Base-by-base conservation (phyloP, 2,797 vertebrate species). In the Margarornis squamiger region DNA sequence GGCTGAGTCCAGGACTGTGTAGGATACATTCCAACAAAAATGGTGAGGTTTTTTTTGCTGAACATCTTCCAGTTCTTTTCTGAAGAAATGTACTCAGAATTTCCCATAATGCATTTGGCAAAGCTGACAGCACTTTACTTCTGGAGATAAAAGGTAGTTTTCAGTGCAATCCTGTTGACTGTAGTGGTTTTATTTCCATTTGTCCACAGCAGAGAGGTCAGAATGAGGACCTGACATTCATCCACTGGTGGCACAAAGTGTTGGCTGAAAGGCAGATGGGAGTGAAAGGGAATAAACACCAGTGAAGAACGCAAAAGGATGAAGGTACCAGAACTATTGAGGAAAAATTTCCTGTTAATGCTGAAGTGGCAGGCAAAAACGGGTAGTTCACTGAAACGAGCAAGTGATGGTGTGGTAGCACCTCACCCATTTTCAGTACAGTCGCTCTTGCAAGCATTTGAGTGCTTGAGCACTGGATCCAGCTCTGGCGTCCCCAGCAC, bases 21-120 rank as follows among this genome's bases (percentile, higher is more conserved):
- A 87, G 68, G 51, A 92, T 67, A 71, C 74, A 91, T 77, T 95
- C 74, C 52, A 92, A 79, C n/a, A 55, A 54, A 62, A 78, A 59
- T 73, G 18, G n/a, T 46, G 52, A 2, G 3, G 0, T 14, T 27
- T 49, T 70, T 68, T 46, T 73, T 43, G 1, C 41, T 45, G 80
- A 92, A 57, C 12, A 39, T 27, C 48, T 90, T 74, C 29, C 57
- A 87, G 48, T 2, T 61, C n/a, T 82, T 71, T 45, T 89, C 59
- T 39, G 0, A 81, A 85, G 62, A 91, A 73, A 82, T 63, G 8
- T 10, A 41, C 48, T 90, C 66, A 91, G 57, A 67, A 72, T 90
- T 95, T 94, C 68, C 68, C 43, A 59, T n/a, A 38, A 65, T n/a
- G 34, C 68, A 48, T 71, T 78, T 61, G 51, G 54, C 58, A 92